Evolutionary conservation across 1,140 invertebrate genomes (phyloP), one percentile per base, ranked within the genome.

Genomic region (Saccostrea cuccullata): DNA sequence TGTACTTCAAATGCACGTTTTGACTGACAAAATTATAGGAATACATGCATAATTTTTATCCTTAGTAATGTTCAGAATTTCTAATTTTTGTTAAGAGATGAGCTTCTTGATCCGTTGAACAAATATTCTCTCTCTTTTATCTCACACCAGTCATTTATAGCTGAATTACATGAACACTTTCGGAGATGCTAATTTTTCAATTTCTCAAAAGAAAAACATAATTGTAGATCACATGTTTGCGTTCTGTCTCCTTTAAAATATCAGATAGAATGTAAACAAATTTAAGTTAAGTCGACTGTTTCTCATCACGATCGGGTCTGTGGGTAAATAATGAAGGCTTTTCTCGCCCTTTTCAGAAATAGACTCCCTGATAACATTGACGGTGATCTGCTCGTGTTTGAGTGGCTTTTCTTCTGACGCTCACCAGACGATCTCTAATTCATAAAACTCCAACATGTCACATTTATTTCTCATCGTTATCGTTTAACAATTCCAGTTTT

Each of bases 181-280:
- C 26, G 23, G 70, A 77, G 13, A 30, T 30, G 70, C 30, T 77
- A 26, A 77, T 77, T 77, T 77, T 77, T 77, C 70, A 77, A 13
- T 15, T 15, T 67, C 20, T 77, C 5, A 30, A 77, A 77, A 77
- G 70, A 77, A 77, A 77, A 11, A 30, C 15, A 26, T 77, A 13
- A 30, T 36, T 77, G 70, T 77, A 77, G 70, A 77, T 77, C 11
- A 77, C 26, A 36, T 36, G 23, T 9, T 36, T 26, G 26, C 26
- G 70, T 77, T 77, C 30, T 77, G 36, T 77, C 70, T 30, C 12
- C 3, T 77, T 77, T 26, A 2, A 77, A 77, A 77, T 77, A 77
- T 77, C 12, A 77, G 26, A 77, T 26, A 77, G 70, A 77, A 13
- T 77, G 26, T 77, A 77, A 77, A 77, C 70, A 77, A 77, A 77